phyloP scores from a whole-genome alignment of 2,113 vertebrate species.

The Chaetodon trifascialis region DNA sequence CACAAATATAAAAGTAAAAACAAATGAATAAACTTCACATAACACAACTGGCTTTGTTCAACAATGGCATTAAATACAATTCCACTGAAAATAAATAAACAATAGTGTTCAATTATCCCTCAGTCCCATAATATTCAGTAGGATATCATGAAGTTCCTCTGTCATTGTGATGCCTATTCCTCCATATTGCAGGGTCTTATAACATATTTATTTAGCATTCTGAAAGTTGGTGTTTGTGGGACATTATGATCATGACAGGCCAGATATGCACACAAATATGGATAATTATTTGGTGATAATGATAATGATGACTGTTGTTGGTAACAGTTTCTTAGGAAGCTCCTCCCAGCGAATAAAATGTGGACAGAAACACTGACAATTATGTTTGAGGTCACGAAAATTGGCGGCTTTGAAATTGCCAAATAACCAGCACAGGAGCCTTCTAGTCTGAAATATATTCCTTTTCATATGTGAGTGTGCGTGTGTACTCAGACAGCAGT shows the following conservation, averaged over 20 bases:
- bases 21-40: too few relatives aligned
- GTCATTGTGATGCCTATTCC: too few relatives aligned
- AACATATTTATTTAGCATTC: background rate
- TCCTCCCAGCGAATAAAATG: background rate
- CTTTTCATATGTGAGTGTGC: background rate
- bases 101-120: too few relatives aligned
- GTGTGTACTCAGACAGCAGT: background rate
- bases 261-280: background rate
- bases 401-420: background rate
- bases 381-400: background rate
- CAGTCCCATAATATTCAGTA: background rate
- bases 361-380: background rate
- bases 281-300: background rate
- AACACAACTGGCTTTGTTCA: too few relatives aligned
- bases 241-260: background rate
- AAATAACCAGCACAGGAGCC: background rate
- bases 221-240: background rate
- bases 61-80: too few relatives aligned
- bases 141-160: background rate
- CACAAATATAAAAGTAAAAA: too few relatives aligned
- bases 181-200: too few relatives aligned
- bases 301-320: background rate
- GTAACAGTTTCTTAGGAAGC: background rate
- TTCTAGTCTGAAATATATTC: background rate
- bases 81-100: too few relatives aligned